These are phyloP conservation scores for Catharus fuscescens DNA, from an alignment of 2,113 vertebrate genomes.

Conservation along the genomic window DNA sequence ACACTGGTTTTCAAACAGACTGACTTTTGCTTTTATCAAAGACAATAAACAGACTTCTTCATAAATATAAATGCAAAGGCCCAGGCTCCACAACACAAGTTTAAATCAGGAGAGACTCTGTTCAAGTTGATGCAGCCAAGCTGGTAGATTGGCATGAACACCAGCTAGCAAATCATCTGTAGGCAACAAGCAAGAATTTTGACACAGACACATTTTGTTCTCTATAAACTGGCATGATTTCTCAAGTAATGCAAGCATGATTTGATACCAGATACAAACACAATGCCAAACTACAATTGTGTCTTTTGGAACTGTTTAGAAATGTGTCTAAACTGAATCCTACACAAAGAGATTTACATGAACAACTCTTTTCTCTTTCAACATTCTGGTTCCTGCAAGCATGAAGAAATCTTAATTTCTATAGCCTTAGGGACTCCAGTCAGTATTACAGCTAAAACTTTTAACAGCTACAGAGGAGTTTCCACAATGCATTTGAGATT, in stretches of 20 bases:
- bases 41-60: slow-evolving; percentile 4
- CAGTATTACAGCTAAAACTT: neutral
- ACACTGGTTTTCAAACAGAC: neutral
- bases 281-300: neutral
- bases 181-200: neutral
- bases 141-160: neutral
- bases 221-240: neutral
- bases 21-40: neutral
- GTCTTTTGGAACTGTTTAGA: neutral
- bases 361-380: neutral
- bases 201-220: neutral
- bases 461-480: neutral
- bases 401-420: neutral
- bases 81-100: neutral
- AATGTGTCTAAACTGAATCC: neutral
- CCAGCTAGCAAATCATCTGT: neutral
- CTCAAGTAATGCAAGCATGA: neutral
- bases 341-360: neutral
- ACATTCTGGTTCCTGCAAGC: neutral
- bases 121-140: neutral
- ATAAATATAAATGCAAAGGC: neutral
- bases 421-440: neutral
- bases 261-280: neutral
- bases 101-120: neutral
- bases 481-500: neutral